Evolutionary conservation across 2,113 vertebrate genomes (phyloP).

Genomic region (Brachyhypopomus occidentalis): DNA sequence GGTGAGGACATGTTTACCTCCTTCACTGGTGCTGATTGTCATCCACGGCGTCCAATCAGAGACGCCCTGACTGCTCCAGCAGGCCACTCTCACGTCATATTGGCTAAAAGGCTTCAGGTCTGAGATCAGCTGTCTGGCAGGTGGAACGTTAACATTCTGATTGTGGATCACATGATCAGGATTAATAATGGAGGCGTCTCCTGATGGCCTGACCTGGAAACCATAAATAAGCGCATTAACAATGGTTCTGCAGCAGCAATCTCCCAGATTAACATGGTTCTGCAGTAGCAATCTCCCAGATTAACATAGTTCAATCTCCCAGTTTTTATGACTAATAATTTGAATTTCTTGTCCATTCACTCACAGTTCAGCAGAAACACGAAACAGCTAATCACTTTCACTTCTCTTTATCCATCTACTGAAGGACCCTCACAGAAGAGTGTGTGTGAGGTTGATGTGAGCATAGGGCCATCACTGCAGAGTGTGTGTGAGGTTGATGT

Average conservation of each 20-base stretch:
- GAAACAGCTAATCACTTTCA: slow-evolving; percentile 25
- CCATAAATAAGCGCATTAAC: neutral
- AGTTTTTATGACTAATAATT: no score
- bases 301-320: no score
- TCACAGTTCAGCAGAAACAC: slow-evolving; percentile 37
- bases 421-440: neutral
- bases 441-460: neutral
- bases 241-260: no score
- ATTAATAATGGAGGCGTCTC: slow-evolving; percentile 26
- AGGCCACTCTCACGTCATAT: slow-evolving; percentile 81
- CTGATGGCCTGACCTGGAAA: slow-evolving; percentile 61
- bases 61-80: slow-evolving; percentile 79
- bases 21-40: slow-evolving; percentile 73
- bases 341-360: slow-evolving; percentile 9
- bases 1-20: slow-evolving; percentile 67
- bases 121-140: slow-evolving; percentile 68
- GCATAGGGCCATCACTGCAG: no score
- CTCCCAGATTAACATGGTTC: no score
- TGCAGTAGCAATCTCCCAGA: no score
- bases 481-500: no score
- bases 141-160: slow-evolving; percentile 75
- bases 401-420: slow-evolving; percentile 16
- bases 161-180: slow-evolving; percentile 66
- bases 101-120: slow-evolving; percentile 74
- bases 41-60: slow-evolving; percentile 85